These are phyloP conservation scores for Pampus argenteus DNA, from an alignment of 2,797 vertebrate genomes.

Conservation along the genomic window DNA sequence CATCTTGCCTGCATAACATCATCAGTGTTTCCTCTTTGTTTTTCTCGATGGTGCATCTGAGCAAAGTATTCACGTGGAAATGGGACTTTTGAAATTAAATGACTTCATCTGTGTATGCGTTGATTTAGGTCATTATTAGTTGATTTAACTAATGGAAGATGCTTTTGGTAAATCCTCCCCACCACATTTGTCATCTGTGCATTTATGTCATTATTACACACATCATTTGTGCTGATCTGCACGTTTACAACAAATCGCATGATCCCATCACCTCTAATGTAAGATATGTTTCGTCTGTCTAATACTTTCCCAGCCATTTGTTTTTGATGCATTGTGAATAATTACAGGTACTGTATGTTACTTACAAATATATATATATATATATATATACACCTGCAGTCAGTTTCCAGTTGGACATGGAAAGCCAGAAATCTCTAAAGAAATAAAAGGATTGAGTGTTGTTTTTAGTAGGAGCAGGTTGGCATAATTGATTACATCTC, in stretches of 20 bases:
- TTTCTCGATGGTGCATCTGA: neutral
- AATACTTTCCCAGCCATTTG: neutral
- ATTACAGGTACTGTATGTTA: neutral
- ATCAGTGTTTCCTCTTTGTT: neutral
- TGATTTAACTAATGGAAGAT: constrained; percentile 17
- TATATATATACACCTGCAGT: neutral
- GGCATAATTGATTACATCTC: constrained; percentile 40
- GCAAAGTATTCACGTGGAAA: neutral
- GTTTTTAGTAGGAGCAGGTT: neutral
- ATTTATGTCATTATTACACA: constrained; percentile 14
- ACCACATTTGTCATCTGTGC: constrained; percentile 23
- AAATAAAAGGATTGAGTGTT: neutral
- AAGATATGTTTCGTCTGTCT: constrained; percentile 27
- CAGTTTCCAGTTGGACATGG: neutral
- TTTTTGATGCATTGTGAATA: constrained; percentile 44
- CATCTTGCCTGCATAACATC: constrained; percentile 2
- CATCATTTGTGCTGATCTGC: constrained; percentile 44
- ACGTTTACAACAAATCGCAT: neutral
- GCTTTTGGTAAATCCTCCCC: constrained; percentile 27
- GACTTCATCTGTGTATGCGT: neutral
- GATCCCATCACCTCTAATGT: constrained; percentile 1
- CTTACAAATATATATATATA: constrained; percentile 2
- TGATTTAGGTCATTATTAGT: constrained; percentile 9
- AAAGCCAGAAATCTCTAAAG: neutral
- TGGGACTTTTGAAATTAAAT: constrained; percentile 30